A percentile compares a stretch with the other conserved stretches of the same genome.
Evolutionary conservation across 2,797 vertebrate species (phyloP).

Genomic region (Vespertilio murinus): DNA sequence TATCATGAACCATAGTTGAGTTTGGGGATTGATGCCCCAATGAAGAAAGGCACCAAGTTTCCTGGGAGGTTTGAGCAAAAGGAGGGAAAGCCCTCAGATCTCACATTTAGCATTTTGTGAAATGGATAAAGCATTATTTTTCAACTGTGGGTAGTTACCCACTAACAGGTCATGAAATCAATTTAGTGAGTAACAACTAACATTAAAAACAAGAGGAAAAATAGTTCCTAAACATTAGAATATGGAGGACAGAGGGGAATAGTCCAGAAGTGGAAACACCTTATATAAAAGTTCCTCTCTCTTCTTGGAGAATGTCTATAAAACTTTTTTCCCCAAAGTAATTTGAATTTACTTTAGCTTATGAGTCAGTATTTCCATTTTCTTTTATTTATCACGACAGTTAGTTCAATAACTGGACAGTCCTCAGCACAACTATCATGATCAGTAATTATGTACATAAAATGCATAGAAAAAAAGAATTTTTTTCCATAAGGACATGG

Average conservation of each 20-base stretch:
- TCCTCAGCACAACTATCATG: neutral
- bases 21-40: neutral
- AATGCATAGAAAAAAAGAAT: neutral
- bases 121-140: slow-evolving; percentile 4
- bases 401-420: neutral
- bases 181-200: neutral
- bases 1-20: neutral
- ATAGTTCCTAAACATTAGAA: neutral
- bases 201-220: neutral
- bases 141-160: neutral
- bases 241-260: neutral
- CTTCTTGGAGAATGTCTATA: neutral
- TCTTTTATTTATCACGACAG: slow-evolving; percentile 34
- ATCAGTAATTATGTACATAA: neutral
- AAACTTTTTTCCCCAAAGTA: neutral
- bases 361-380: neutral
- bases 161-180: slow-evolving; percentile 19
- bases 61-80: neutral
- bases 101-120: neutral
- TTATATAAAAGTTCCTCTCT: neutral
- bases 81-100: neutral
- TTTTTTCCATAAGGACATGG: neutral
- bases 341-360: slow-evolving; percentile 52
- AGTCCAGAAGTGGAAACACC: neutral
- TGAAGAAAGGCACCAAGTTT: neutral